These are phyloP conservation scores for Upupa epops DNA, from an alignment of 2,113 vertebrate species.

Conservation along the genomic window DNA sequence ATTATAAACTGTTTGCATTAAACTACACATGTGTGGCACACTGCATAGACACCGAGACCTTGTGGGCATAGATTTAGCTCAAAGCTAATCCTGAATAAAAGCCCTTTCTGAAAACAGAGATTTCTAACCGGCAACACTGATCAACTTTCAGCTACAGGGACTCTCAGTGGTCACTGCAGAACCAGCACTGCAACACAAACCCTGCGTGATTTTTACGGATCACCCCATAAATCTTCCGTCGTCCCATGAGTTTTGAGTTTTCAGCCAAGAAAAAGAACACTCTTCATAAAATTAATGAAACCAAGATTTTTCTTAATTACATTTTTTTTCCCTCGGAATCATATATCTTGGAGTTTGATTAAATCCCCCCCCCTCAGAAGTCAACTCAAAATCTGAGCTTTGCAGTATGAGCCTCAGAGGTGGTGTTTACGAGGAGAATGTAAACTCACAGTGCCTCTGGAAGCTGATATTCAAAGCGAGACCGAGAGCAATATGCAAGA, in stretches of 20 bases:
- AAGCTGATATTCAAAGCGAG: conserved; percentile 24
- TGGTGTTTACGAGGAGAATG: conserved; percentile 28
- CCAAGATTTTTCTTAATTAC: conserved; percentile 74
- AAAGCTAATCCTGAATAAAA: conserved; percentile 36
- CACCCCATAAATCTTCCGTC: conserved; percentile 54
- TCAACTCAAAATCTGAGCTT: conserved; percentile 52
- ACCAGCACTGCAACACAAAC: conserved; percentile 42
- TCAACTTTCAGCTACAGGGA: conserved; percentile 42
- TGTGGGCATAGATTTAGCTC: conserved; percentile 40
- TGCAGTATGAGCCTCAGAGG: neutral
- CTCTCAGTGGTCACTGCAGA: conserved; percentile 43
- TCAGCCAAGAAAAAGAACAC: conserved; percentile 72
- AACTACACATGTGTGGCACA: conserved; percentile 14
- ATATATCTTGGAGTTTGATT: conserved; percentile 68
- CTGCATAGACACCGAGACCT: neutral
- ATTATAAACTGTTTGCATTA: conserved; percentile 29
- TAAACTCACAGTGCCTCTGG: conserved; percentile 34
- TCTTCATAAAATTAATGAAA: conserved; percentile 75
- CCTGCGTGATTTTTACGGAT: conserved; percentile 40
- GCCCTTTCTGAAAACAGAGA: conserved; percentile 29
- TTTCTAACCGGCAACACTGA: conserved; percentile 60
- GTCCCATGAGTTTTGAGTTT: conserved; percentile 37
- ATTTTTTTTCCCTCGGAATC: conserved; percentile 72
- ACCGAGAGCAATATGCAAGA: conserved; percentile 23
- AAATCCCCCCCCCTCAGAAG: conserved; percentile 59